Percentiles rank a stretch among this genome's conserved stretches.
Conservation (phyloP, 2,113 vertebrate genomes). For the Psilopsiagon aurifrons region DNA sequence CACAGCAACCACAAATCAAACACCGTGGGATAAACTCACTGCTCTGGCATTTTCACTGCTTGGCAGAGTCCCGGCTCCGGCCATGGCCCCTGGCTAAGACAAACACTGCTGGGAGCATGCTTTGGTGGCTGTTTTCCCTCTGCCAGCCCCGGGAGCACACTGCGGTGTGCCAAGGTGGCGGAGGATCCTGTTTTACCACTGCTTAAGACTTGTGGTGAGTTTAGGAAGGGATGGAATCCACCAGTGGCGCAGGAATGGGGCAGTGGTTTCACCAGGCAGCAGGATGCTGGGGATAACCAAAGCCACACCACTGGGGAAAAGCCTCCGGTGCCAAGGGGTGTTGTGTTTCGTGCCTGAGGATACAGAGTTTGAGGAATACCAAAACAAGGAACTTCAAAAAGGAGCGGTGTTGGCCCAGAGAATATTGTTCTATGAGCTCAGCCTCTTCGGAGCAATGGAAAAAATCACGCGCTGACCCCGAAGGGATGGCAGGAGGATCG, state of each 20-base stretch:
- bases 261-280: neutral
- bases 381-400: constrained; percentile 47
- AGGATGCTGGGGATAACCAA: neutral
- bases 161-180: neutral
- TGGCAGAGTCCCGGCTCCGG: neutral
- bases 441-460: neutral
- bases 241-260: fast-evolving
- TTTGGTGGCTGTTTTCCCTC: neutral
- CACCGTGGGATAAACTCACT: constrained; percentile 9
- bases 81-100: neutral
- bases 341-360: neutral
- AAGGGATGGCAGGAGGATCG: neutral
- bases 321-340: neutral
- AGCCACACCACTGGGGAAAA: fast-evolving
- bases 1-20: neutral
- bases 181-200: neutral
- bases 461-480: neutral
- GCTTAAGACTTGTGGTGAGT: neutral
- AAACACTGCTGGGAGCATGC: neutral
- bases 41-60: constrained; percentile 4
- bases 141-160: neutral
- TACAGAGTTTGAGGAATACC: neutral
- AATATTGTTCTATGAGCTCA: constrained; percentile 57
- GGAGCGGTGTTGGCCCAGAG: neutral
- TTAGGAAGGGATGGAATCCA: neutral